Percentiles rank a stretch among this genome's conserved stretches.
These are phyloP conservation scores for Sorex maritimensis DNA, from an alignment of 2,797 vertebrate species.

Conservation along the genomic window DNA sequence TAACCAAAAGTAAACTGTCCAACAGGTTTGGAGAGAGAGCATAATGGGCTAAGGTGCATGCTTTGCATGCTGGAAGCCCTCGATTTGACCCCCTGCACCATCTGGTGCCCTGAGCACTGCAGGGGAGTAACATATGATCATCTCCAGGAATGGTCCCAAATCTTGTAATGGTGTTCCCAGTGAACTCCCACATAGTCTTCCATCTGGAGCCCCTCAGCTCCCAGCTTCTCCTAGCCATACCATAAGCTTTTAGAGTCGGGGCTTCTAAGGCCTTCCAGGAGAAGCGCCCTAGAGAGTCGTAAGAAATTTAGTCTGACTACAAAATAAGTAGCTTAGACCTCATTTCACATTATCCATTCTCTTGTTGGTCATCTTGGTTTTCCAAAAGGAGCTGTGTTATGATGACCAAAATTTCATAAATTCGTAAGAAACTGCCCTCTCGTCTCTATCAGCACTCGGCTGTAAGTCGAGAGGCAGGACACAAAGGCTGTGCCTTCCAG, in stretches of 20 bases:
- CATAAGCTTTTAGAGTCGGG: not conserved
- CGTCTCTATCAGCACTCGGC: not conserved
- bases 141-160: too few species aligned
- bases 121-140: too few species aligned
- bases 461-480: not conserved
- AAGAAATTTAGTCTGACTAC: not conserved
- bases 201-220: not conserved
- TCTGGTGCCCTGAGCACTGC: too few species aligned
- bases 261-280: not conserved
- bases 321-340: not conserved
- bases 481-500: not conserved
- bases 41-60: too few species aligned
- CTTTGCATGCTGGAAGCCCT: too few species aligned
- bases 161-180: too few species aligned
- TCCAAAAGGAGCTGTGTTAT: not conserved
- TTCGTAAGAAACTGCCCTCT: constrained; percentile 12
- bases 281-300: not conserved
- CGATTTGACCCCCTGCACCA: too few species aligned
- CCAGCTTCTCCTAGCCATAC: fast-evolving
- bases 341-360: not conserved
- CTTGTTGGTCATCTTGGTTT: not conserved
- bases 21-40: not conserved
- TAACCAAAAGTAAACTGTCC: not conserved
- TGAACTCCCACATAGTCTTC: not conserved
- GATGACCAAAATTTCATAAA: not conserved